Percentiles rank a stretch among this genome's conserved stretches.
Conservation (phyloP, 2,888 invertebrate genomes). For the Andrena bucephala region DNA sequence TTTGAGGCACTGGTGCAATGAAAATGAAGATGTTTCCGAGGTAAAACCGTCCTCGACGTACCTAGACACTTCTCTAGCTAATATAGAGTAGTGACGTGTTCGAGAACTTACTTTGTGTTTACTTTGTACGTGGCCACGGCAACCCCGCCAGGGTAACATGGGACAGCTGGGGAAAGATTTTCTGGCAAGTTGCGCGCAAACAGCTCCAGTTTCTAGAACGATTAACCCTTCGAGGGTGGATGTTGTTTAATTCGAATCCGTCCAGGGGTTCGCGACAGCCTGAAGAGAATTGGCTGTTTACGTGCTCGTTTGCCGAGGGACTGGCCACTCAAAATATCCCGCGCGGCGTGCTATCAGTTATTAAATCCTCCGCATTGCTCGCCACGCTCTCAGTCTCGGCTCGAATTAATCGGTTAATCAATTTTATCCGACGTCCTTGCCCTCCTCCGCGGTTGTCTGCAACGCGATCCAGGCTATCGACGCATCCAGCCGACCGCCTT, state of each 20-base stretch:
- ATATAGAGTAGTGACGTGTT: not conserved
- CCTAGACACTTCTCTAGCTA: slow-evolving; percentile 28
- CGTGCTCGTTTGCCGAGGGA: not conserved
- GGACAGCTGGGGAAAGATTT: not conserved
- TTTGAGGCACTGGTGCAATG: no score
- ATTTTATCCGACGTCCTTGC: slow-evolving; percentile 15
- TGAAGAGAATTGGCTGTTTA: not conserved
- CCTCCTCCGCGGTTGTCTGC: not conserved
- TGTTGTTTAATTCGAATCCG: slow-evolving; percentile 14
- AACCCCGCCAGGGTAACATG: not conserved
- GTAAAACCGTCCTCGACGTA: not conserved
- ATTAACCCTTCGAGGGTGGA: slow-evolving; percentile 8
- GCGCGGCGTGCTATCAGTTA: not conserved
- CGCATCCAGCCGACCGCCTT: not conserved
- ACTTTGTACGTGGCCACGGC: not conserved
- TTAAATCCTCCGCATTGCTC: not conserved
- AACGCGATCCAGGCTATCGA: slow-evolving; percentile 3
- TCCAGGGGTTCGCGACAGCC: not conserved
- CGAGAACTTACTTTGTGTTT: not conserved
- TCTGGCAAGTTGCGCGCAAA: slow-evolving; percentile 12
- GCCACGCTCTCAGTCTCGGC: not conserved
- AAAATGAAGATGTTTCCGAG: no score
- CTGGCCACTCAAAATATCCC: not conserved
- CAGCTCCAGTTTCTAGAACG: not conserved
- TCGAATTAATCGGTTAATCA: slow-evolving; percentile 6